These are phyloP conservation scores for Philotrypesis tridentata DNA, from an alignment of 1,140 invertebrate species.

Conservation along the genomic window DNA sequence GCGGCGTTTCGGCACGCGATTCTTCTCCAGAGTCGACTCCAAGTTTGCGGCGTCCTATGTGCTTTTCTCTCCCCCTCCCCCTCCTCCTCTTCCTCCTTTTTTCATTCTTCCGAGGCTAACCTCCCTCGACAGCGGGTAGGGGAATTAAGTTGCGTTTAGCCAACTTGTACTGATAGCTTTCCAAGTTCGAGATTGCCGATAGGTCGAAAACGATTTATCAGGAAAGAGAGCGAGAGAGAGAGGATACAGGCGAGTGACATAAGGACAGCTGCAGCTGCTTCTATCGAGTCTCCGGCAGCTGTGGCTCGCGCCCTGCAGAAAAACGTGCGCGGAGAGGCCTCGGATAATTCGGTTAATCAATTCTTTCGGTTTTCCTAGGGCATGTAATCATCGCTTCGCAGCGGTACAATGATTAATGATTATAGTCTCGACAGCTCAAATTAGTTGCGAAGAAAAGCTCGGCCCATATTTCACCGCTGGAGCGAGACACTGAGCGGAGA, in stretches of 20 bases:
- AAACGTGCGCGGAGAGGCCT: not conserved
- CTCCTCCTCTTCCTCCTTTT: not conserved
- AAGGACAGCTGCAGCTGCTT: not conserved
- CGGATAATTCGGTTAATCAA: not conserved
- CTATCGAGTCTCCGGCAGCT: not conserved
- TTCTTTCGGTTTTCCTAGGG: too few relatives aligned
- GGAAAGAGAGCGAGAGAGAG: not conserved
- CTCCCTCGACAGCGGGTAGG: not conserved
- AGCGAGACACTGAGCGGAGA: too few relatives aligned
- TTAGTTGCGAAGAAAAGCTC: too few relatives aligned
- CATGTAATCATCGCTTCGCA: too few relatives aligned
- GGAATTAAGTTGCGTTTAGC: slow-evolving; percentile 12
- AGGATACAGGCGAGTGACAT: not conserved
- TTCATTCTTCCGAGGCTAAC: not conserved
- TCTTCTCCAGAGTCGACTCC: not conserved
- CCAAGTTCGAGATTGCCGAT: not conserved
- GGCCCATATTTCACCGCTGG: too few relatives aligned
- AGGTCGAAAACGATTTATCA: not conserved
- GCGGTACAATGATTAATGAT: too few relatives aligned
- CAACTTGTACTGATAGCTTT: not conserved
- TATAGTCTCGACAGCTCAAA: too few relatives aligned
- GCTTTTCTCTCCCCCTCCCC: too few relatives aligned
- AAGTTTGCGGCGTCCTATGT: not conserved
- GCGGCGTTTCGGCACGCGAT: slow-evolving; percentile 16
- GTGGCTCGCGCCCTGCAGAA: not conserved